These are phyloP conservation scores for Leptopilina clavipes DNA, from an alignment of 1,140 invertebrate species.

Conservation along the genomic window DNA sequence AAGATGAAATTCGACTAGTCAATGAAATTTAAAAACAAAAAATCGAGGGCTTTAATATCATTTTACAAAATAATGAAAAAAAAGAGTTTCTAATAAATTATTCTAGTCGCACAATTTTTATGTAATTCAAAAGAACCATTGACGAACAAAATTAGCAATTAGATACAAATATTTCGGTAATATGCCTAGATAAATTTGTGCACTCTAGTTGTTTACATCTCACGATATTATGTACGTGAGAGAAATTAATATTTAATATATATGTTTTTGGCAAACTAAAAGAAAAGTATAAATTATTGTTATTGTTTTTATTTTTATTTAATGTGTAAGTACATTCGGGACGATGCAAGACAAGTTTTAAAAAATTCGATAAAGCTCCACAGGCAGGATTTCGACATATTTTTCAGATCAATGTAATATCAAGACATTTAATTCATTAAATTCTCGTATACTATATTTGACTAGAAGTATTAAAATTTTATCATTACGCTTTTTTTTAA, in stretches of 20 bases:
- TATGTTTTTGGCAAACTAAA: slow-evolving; percentile 50
- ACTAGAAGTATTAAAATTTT: slow-evolving; percentile 44
- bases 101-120: slow-evolving; percentile 6
- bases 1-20: slow-evolving; percentile 28
- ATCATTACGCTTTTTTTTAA: slow-evolving; percentile 27
- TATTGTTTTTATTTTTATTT: slow-evolving; percentile 54
- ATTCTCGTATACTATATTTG: not conserved
- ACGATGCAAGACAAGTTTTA: slow-evolving; percentile 44
- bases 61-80: not conserved
- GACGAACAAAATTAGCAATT: slow-evolving; percentile 26
- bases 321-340: slow-evolving; percentile 31
- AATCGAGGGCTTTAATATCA: slow-evolving; percentile 27
- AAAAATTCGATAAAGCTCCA: slow-evolving; percentile 53
- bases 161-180: not conserved
- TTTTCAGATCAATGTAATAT: slow-evolving; percentile 8
- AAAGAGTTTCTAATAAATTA: not conserved
- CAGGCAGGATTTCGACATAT: slow-evolving; percentile 48
- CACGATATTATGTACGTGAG: not conserved
- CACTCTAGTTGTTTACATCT: slow-evolving; percentile 8
- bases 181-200: not conserved
- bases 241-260: slow-evolving; percentile 19
- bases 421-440: not conserved
- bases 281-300: slow-evolving; percentile 44
- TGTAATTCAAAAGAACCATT: not conserved
- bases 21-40: slow-evolving; percentile 1